phyloP scores from a whole-genome alignment of 2,797 vertebrate species.

The Columba guinea region DNA sequence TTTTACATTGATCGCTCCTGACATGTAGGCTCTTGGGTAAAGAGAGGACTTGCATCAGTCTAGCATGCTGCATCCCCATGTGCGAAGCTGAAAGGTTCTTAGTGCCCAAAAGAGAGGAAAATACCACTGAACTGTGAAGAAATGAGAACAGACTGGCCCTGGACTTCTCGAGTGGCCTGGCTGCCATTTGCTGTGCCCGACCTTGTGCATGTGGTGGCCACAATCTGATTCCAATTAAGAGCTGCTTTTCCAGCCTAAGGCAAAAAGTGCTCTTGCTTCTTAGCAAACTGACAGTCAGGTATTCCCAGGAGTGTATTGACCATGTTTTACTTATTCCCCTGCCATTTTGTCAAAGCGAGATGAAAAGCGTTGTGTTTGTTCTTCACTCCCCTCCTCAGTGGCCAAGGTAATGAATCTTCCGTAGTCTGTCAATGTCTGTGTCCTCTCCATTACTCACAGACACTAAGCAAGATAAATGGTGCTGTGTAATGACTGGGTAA shows the following conservation, averaged over 20 bases:
- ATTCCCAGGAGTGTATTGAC: neutral
- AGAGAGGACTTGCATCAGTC: neutral
- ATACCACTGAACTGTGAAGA: neutral
- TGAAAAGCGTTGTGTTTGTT: constrained; percentile 30
- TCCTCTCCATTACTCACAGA: neutral
- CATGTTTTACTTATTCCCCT: neutral
- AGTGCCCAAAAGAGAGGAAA: neutral
- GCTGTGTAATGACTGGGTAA: neutral
- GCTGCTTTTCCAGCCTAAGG: neutral
- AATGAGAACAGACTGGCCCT: neutral
- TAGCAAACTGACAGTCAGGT: neutral
- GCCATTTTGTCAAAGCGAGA: neutral
- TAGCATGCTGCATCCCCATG: neutral
- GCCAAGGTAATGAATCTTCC: constrained; percentile 15
- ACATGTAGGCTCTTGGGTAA: neutral
- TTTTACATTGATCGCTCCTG: neutral
- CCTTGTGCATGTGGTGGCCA: neutral
- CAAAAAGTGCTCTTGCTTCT: neutral
- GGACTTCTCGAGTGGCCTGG: neutral
- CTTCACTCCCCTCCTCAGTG: neutral
- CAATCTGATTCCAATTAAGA: neutral
- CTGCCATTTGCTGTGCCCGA: neutral
- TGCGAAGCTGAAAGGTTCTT: neutral
- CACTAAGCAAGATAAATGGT: neutral
- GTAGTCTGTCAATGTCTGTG: neutral